Evolutionary conservation across 2,888 invertebrate genomes (phyloP).

Genomic region (Parnassius orleans): DNA sequence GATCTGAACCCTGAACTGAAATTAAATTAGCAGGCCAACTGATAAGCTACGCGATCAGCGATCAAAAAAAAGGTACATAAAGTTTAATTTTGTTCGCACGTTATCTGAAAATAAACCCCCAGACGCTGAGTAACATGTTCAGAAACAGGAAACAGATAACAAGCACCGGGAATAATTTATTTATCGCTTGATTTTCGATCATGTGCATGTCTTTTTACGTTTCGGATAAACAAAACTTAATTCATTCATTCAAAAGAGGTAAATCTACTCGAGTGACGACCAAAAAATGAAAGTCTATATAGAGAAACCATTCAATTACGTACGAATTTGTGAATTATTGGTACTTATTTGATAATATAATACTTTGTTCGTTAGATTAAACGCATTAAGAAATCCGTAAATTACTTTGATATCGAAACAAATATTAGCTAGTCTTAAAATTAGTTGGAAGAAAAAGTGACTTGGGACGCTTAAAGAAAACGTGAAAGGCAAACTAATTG

Average conservation of each 20-base stretch:
- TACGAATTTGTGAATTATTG: slow-evolving; percentile 26
- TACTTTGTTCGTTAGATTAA: slow-evolving; percentile 19
- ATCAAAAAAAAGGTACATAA: slow-evolving; percentile 3
- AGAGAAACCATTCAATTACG: slow-evolving; percentile 26
- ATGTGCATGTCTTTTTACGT: slow-evolving; percentile 26
- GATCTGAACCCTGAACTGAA: too few relatives aligned
- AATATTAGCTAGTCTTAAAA: slow-evolving; percentile 20
- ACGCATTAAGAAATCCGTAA: slow-evolving; percentile 26
- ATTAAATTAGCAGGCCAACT: too few relatives aligned
- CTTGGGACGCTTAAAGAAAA: slow-evolving; percentile 22
- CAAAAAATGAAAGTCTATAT: slow-evolving; percentile 28
- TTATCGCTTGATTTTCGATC: slow-evolving; percentile 28
- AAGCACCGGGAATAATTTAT: slow-evolving; percentile 31
- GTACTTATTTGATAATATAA: slow-evolving; percentile 22
- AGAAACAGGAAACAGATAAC: slow-evolving; percentile 60
- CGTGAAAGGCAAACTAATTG: slow-evolving; percentile 24
- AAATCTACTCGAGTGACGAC: slow-evolving; percentile 19
- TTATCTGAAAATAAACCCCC: slow-evolving; percentile 37
- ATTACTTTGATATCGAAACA: slow-evolving; percentile 22
- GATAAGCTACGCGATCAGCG: too few relatives aligned
- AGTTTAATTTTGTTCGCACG: slow-evolving; percentile 41
- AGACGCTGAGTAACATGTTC: slow-evolving; percentile 55
- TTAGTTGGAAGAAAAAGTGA: slow-evolving; percentile 16
- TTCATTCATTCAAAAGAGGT: slow-evolving; percentile 23
- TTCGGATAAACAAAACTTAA: slow-evolving; percentile 28